Conservation (phyloP, 1,140 invertebrate genomes). For the Pseudomyrmex gracilis region DNA sequence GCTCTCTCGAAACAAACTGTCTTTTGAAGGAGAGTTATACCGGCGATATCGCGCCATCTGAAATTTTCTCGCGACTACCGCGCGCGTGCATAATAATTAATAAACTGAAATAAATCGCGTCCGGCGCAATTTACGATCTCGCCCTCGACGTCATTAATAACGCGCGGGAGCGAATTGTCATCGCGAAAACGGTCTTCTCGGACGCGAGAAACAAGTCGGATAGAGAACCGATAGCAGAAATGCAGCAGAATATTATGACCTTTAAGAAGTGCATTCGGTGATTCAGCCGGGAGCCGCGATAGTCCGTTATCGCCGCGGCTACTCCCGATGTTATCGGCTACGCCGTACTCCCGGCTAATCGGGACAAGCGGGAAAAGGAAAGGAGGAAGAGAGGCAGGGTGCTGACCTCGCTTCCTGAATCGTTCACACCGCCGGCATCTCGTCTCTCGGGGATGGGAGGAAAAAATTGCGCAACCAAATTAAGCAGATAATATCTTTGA, state of each 20-base stretch:
- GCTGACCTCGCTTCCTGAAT: constrained; percentile 70
- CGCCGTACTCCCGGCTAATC: constrained; percentile 64
- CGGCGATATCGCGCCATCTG: constrained; percentile 12
- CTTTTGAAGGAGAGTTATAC: constrained; percentile 5
- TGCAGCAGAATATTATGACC: constrained; percentile 60
- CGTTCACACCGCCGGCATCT: constrained; percentile 66
- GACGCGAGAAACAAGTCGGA: not conserved
- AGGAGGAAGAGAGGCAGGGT: constrained; percentile 51
- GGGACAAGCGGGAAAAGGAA: constrained; percentile 56
- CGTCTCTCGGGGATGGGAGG: constrained; percentile 31
- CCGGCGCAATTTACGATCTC: constrained; percentile 39
- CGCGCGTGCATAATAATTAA: constrained; percentile 29
- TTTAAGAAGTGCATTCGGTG: constrained; percentile 64
- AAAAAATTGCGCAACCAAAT: constrained; percentile 47
- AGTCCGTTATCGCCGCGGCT: constrained; percentile 74
- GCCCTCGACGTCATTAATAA: constrained; percentile 36
- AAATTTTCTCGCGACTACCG: constrained; percentile 38
- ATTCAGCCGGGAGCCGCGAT: constrained; percentile 72
- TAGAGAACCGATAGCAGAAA: constrained; percentile 60
- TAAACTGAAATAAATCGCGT: constrained; percentile 41
- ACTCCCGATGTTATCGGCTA: constrained; percentile 75
- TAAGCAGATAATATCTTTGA: constrained; percentile 54
- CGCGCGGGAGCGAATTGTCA: not conserved
- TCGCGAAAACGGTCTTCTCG: not conserved
- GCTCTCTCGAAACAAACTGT: constrained; percentile 21